Evolutionary conservation across 1,140 invertebrate species (phyloP), one percentile per base, ranked within the genome.

Genomic region (Heliothis virescens): DNA sequence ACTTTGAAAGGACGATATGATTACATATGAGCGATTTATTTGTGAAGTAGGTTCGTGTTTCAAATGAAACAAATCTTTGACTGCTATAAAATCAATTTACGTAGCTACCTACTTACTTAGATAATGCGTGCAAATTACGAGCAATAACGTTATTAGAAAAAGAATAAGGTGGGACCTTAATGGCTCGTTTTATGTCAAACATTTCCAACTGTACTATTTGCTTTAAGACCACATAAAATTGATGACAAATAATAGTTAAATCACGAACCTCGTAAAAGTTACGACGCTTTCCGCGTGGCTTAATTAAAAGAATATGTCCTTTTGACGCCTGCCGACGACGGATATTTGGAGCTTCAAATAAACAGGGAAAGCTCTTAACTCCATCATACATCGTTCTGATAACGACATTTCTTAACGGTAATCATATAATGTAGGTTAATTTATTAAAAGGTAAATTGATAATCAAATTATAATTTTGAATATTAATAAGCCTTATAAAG

Each of bases 241-340:
- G 90, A 94, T 92, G 92, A 93, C 93, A 94, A 94, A 94, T 94
- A 94, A 94, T 94, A 94, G 93, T 93, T 92, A 94, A 94, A 94
- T 94, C 93, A 94, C 91, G 85, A 87, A 86, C 83, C 83, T 94
- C 93, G 90, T 94, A 94, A 94, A 92, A 87, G 87, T 94, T 94
- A 94, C 92, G 93, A 93, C 87, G 86, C 91, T 92, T 93, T 94
- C 88, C 88, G 90, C 86, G 89, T 88, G 86, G 88, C 90, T 94
- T 94, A 94, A 94, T 94, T 94, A 94, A 94, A 94, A 94, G 91
- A 93, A 94, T 93, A 94, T 92, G 91, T 93, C 88, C 87, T 82
- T 90, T 88, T 86, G 86, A 85, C 88, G 87, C 85, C 87, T 78
- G 80, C 74, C 79, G 83, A 85, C 80, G 74, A 63, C 75, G 55